A percentile compares a stretch with the other conserved stretches of the same genome.
phyloP scores from a whole-genome alignment of 2,888 invertebrate species.

The Andrena hattorfiana region DNA sequence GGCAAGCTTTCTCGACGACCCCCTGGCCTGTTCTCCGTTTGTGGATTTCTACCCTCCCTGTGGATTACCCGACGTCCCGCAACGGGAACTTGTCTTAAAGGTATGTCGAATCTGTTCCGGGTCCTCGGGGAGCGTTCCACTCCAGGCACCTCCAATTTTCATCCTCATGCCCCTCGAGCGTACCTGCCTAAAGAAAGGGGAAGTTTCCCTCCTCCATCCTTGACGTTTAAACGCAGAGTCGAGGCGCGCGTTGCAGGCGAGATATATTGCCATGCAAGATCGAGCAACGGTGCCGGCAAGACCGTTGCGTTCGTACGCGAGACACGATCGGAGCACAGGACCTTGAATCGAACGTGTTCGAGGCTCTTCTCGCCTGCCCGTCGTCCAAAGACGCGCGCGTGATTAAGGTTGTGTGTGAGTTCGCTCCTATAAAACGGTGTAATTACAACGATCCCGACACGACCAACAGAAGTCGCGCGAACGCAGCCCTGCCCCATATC shows the following conservation, averaged over 20 bases:
- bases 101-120: slow-evolving; percentile 38
- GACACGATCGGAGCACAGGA: neutral
- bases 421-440: slow-evolving; percentile 1
- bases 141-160: neutral
- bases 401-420: slow-evolving; percentile 32
- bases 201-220: no score
- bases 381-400: slow-evolving; percentile 28
- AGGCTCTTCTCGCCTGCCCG: slow-evolving; percentile 36
- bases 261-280: neutral
- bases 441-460: slow-evolving; percentile 18
- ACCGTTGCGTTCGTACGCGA: neutral
- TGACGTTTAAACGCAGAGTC: neutral
- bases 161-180: no score
- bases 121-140: neutral
- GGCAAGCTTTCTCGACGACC: slow-evolving; percentile 33
- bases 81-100: slow-evolving; percentile 56
- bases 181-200: no score
- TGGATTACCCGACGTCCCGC: slow-evolving; percentile 68
- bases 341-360: slow-evolving; percentile 32
- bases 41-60: slow-evolving; percentile 65
- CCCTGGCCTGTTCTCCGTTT: slow-evolving; percentile 36
- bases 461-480: slow-evolving; percentile 6
- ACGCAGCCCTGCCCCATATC: neutral
- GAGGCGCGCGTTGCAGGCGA: neutral
- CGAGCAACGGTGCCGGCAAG: neutral